phyloP scores from a whole-genome alignment of 2,797 vertebrate species.

The Lagothrix lagotricha region DNA sequence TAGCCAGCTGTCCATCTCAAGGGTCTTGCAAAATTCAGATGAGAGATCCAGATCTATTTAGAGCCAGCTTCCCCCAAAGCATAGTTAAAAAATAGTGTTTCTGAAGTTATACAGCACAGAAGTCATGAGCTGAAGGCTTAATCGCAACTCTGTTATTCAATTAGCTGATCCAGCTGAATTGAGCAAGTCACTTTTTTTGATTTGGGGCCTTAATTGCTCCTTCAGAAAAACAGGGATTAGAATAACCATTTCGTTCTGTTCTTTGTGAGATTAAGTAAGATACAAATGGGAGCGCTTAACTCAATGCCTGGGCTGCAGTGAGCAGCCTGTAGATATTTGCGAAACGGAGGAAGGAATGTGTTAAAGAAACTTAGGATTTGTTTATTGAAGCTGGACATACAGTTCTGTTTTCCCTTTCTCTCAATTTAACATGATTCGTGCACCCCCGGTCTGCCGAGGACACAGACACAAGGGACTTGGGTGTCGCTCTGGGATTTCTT shows the following conservation, averaged over 20 bases:
- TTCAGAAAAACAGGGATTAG: background rate
- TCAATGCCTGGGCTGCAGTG: background rate
- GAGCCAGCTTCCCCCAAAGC: background rate
- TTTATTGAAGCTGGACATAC: background rate
- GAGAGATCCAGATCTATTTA: background rate
- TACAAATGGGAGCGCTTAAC: no score
- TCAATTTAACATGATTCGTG: accelerated
- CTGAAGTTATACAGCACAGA: background rate
- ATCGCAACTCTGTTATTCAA: background rate
- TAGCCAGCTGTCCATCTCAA: background rate
- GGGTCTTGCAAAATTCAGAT: background rate
- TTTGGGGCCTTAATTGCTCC: background rate
- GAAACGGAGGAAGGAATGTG: background rate
- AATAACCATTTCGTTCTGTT: background rate
- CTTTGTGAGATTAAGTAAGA: background rate
- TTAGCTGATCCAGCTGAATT: background rate
- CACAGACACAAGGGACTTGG: background rate
- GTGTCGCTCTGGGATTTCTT: background rate
- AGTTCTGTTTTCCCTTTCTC: background rate
- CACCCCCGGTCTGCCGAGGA: accelerated
- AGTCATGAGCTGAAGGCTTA: background rate
- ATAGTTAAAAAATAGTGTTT: background rate
- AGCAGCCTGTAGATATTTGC: background rate
- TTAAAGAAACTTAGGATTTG: background rate
- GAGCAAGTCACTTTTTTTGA: background rate